These are phyloP conservation scores for Electrona antarctica DNA, from an alignment of 2,113 vertebrate genomes.

Conservation along the genomic window DNA sequence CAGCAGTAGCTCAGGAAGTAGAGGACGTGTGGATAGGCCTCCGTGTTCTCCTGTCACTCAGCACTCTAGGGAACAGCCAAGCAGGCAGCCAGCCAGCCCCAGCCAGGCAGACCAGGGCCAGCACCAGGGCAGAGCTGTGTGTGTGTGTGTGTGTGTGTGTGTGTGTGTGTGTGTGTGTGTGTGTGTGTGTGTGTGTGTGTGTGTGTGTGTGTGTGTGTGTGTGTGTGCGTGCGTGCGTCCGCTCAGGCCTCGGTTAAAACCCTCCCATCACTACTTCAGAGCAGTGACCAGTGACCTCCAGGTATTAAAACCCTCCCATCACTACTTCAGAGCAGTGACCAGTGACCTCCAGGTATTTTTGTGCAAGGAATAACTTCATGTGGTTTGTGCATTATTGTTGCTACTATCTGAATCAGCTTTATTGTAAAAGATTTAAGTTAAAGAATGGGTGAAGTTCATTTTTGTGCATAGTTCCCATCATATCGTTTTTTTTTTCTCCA, in stretches of 20 bases:
- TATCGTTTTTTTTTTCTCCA: too few relatives aligned
- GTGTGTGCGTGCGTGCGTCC: not conserved
- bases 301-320: not conserved
- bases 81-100: not conserved
- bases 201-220: too few relatives aligned
- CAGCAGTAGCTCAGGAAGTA: slow-evolving; percentile 65
- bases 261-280: not conserved
- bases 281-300: too few relatives aligned
- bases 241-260: not conserved
- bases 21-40: slow-evolving; percentile 44
- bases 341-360: too few relatives aligned
- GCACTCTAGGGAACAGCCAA: slow-evolving; percentile 46
- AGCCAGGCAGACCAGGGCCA: slow-evolving; percentile 31
- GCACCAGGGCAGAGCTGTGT: slow-evolving; percentile 16
- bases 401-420: too few relatives aligned
- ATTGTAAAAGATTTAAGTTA: not conserved
- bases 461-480: too few relatives aligned
- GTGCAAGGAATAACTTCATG: too few relatives aligned
- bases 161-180: too few relatives aligned
- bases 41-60: slow-evolving; percentile 67
- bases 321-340: too few relatives aligned
- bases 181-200: too few relatives aligned
- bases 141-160: too few relatives aligned
- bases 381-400: too few relatives aligned
- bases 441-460: not conserved